Evolutionary conservation across 2,797 vertebrate species (phyloP), one percentile per base, ranked within the genome.

Genomic region (Ctenopoma kingsleyae): DNA sequence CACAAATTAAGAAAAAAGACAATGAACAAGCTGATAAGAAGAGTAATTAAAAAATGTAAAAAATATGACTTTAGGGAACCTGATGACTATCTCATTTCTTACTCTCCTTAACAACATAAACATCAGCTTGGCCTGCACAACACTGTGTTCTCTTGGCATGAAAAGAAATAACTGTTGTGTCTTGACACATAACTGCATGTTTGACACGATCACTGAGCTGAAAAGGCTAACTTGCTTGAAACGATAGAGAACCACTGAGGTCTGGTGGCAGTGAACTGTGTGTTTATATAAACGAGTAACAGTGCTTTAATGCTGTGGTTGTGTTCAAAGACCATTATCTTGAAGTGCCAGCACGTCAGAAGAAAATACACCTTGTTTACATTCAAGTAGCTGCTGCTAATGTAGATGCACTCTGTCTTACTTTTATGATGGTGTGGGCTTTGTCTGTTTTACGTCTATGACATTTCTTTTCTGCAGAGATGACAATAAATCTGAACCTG

Each of bases 111-210:
- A 43, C 8, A 12, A n/a, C 3, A 20, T 6, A 9, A 19, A 36
- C 55, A 63, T 62, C 8, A 46, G 22, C 55, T 35, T 20, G 4
- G 12, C 25, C 19, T 60, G 36, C 22, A n/a, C 22, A 46, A 51
- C n/a, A 8, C 35, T 50, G 1, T 30, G 44, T 30, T 8, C 16
- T 19, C 15, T 32, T 8, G 9, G 9, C 32, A 10, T 32, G 32
- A 32, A 38, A 38, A 38, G 36, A 38, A 38, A 38, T 8, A 38
- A 8, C 36, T 38, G 36, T 38, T 16, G 38, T 40, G 13, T 40
- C 11, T 40, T 32, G 30, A 32, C 30, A 32, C 38, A 40, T 40
- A 15, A 40, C 38, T 13, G 5, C 12, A 3, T 19, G 7, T 44
- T n/a, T 44, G 17, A 44, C 8, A 1, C 8, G 17, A 9, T 9